phyloP scores from a whole-genome alignment of 64 coral and sea anemone species.

The Pachyseris speciosa region DNA sequence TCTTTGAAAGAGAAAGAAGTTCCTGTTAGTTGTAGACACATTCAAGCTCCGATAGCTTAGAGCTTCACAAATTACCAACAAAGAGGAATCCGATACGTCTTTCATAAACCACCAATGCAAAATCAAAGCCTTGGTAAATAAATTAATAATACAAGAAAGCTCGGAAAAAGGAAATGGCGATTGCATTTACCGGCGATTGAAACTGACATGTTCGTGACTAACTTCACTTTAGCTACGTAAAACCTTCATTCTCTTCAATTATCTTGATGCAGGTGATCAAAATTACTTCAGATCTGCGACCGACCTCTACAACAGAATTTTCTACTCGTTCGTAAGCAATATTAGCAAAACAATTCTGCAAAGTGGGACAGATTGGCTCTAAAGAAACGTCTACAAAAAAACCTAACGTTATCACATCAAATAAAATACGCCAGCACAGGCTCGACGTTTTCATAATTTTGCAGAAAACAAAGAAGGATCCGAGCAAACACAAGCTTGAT shows the following conservation, averaged over 20 bases:
- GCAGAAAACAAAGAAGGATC: not conserved
- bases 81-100: constrained; percentile 19
- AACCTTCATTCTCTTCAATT: not conserved
- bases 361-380: not conserved
- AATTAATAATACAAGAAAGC: constrained; percentile 42
- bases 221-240: not conserved
- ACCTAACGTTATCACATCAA: not conserved
- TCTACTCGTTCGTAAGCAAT: not conserved
- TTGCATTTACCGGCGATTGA: not conserved
- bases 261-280: not conserved
- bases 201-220: constrained; percentile 13
- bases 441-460: not conserved
- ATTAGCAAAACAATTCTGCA: constrained; percentile 16
- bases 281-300: not conserved
- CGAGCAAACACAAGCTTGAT: not conserved
- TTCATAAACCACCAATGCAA: constrained; percentile 1
- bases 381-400: not conserved
- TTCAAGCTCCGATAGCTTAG: not conserved
- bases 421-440: not conserved
- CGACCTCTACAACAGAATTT: not conserved
- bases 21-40: too few relatives aligned
- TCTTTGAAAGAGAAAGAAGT: too few relatives aligned
- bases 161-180: not conserved
- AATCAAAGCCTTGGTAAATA: constrained; percentile 39
- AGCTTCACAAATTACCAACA: constrained; percentile 20